These are phyloP conservation scores for Pandion haliaetus DNA, from an alignment of 2,113 vertebrate species.

Conservation along the genomic window DNA sequence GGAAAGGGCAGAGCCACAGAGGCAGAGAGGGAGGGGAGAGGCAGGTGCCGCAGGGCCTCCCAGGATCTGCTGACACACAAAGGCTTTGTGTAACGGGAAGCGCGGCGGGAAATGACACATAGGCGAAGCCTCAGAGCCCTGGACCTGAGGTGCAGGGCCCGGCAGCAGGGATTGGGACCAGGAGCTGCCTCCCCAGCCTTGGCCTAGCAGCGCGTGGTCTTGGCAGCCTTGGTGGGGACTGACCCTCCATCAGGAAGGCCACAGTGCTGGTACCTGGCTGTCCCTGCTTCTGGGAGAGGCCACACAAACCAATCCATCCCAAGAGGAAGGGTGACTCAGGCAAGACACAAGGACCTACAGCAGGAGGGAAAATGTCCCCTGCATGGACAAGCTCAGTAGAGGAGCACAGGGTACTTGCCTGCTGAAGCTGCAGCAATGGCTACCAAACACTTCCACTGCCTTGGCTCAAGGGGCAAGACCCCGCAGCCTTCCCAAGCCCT, in stretches of 20 bases:
- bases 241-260: neutral
- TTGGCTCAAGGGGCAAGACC: neutral
- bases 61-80: neutral
- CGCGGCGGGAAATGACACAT: neutral
- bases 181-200: neutral
- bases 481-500: neutral
- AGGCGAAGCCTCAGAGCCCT: neutral
- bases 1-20: constrained; percentile 47
- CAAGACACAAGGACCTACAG: neutral
- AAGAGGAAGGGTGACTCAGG: neutral
- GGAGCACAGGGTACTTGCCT: neutral
- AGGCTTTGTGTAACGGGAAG: constrained; percentile 28
- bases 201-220: neutral
- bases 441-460: neutral
- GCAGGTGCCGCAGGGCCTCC: constrained; percentile 45
- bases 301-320: neutral
- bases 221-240: rapidly evolving
- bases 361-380: neutral
- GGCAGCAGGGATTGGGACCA: neutral
- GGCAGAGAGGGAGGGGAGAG: neutral
- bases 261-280: neutral
- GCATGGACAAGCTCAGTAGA: neutral
- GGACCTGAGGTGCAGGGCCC: neutral
- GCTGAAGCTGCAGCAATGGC: neutral
- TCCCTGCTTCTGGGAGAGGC: neutral